phyloP scores from a whole-genome alignment of 2,888 invertebrate genomes.

The Unio pictorum region DNA sequence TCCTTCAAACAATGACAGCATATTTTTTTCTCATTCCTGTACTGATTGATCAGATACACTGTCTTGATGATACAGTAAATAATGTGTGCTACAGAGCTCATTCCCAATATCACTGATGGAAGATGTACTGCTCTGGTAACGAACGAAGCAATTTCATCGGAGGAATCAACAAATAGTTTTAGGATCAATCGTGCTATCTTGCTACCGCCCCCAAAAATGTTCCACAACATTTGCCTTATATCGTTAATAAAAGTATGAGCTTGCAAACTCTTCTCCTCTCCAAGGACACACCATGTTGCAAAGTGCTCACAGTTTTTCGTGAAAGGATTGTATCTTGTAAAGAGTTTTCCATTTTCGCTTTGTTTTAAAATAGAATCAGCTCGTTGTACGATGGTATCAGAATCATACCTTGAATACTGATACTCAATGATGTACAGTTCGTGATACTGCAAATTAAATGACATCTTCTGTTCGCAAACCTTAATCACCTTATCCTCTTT shows the following conservation, averaged over 20 bases:
- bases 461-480: slow-evolving; percentile 1
- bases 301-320: slow-evolving; percentile 13
- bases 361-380: slow-evolving; percentile 10
- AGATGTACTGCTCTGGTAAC: not conserved
- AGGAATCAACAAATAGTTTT: slow-evolving; percentile 1
- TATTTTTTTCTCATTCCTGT: not conserved
- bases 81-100: not conserved
- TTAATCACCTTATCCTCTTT: not conserved
- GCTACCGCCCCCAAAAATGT: slow-evolving; percentile 1
- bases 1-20: slow-evolving; percentile 10
- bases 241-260: slow-evolving; percentile 1
- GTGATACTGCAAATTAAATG: slow-evolving; percentile 2
- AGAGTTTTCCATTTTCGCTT: not conserved
- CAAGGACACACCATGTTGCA: slow-evolving; percentile 15
- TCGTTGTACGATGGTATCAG: slow-evolving; percentile 6
- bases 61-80: slow-evolving; percentile 13
- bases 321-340: slow-evolving; percentile 2
- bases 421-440: slow-evolving; percentile 9
- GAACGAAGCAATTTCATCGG: slow-evolving; percentile 11
- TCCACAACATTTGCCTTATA: not conserved
- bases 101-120: slow-evolving; percentile 5
- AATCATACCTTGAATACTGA: slow-evolving; percentile 1
- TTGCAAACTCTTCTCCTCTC: slow-evolving; percentile 8
- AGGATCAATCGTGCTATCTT: slow-evolving; percentile 2
- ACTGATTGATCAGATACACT: not conserved